Conservation (phyloP, 2,888 invertebrate species). For the Megastigmus dorsalis region DNA sequence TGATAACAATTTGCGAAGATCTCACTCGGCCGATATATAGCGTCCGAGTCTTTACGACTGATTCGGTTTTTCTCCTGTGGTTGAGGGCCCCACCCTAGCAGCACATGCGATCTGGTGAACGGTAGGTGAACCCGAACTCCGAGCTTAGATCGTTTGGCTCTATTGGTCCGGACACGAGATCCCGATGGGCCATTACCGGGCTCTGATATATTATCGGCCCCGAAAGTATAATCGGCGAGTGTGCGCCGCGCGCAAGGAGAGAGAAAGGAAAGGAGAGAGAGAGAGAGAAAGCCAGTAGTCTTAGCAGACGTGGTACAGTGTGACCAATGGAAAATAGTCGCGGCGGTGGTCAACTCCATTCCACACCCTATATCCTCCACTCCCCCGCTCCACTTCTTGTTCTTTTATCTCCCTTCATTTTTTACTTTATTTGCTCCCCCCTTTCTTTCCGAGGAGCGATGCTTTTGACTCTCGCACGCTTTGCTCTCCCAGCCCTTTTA, state of each 20-base stretch:
- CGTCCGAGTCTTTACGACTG: constrained; percentile 43
- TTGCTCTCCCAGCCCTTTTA: constrained; percentile 13
- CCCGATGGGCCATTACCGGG: constrained; percentile 66
- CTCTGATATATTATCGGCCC: constrained; percentile 70
- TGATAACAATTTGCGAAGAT: constrained; percentile 50
- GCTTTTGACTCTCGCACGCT: neutral
- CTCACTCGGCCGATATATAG: neutral
- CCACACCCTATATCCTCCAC: no score
- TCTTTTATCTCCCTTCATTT: no score
- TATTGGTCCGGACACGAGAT: constrained; percentile 60
- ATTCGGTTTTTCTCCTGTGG: constrained; percentile 31
- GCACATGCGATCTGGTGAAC: no score
- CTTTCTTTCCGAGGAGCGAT: no score
- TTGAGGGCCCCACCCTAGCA: neutral
- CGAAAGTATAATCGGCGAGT: constrained; percentile 67
- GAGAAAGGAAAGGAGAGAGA: no score
- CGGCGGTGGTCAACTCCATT: no score
- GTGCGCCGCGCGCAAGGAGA: constrained; percentile 42
- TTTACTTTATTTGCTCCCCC: no score
- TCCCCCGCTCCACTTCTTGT: no score
- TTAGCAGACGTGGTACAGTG: neutral
- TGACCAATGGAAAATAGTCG: neutral
- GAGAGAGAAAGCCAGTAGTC: no score
- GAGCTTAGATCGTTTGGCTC: constrained; percentile 58
- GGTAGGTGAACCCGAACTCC: constrained; percentile 6